Evolutionary conservation across 2,113 vertebrate genomes (phyloP), one percentile per base, ranked within the genome.

Genomic region (Embiotoca jacksoni): DNA sequence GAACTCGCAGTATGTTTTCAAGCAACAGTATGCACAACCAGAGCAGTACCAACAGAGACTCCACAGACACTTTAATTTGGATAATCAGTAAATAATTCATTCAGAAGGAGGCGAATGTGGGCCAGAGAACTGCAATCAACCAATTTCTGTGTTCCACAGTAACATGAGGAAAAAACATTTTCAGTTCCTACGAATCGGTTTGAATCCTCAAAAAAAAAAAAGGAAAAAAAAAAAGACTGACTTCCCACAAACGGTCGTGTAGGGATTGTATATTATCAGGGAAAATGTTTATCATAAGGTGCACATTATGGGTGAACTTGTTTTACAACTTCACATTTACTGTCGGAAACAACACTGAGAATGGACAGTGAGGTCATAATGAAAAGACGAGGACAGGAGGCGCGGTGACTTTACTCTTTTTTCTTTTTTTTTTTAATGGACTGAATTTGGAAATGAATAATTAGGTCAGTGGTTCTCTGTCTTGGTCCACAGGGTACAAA

Each of bases 51-150:
- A 58, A 33, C 15, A 69, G 46, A 74, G 36, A 72, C 44, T 55
- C 36, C 23, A 59, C 67, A 55, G 47, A 67, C 53, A 69, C 76
- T 87, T 89, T 65, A 63, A 81, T 77, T 88, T 81, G 53, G 70
- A 88, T 84, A 70, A 88, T 83, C 66, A 49, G 84, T 90, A 72
- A 91, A 91, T 92, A 87, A 91, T 92, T 91, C 58, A 74, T 70
- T 39, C 50, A 58, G 5, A 31, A 66, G 50, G 32, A 73, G 16
- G 61, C 39, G 30, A 75, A 81, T 75, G 78, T 84, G 60, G 82
- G 83, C 67, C 68, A 84, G 52, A 54, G 72, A 78, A 66, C 44
- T 37, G 14, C 68, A 41, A 41, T 83, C 37, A 35, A 58, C 16
- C 16, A 55, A 58, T 59, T 63, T 77, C 59, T 58, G 36, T 66